These are phyloP conservation scores for Drosophila tropicalis DNA, from an alignment of 1,140 invertebrate genomes.

Conservation along the genomic window DNA sequence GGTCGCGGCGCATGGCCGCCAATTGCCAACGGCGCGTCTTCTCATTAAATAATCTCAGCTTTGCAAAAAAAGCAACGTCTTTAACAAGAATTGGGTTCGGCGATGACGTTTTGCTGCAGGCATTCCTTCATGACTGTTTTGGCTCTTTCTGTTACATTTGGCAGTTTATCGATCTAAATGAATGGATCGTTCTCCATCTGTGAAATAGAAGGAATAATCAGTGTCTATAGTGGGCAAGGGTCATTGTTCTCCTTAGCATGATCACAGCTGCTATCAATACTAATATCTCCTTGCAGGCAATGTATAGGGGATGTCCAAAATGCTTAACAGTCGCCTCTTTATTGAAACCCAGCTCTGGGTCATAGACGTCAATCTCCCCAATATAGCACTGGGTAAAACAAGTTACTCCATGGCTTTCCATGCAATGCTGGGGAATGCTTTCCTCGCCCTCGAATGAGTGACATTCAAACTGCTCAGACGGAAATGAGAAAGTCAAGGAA, in stretches of 20 bases:
- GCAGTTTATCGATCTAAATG: constrained; percentile 67
- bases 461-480: constrained; percentile 21
- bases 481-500: neutral
- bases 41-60: constrained; percentile 60
- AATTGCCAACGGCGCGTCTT: constrained; percentile 62
- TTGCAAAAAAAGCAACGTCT: constrained; percentile 65
- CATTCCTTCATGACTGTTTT: constrained; percentile 75
- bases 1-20: constrained; percentile 43
- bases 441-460: constrained; percentile 39
- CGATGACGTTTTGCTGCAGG: constrained; percentile 58
- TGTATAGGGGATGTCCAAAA: too few relatives aligned
- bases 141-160: constrained; percentile 47
- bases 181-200: constrained; percentile 77
- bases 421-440: constrained; percentile 18
- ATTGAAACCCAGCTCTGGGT: too few relatives aligned
- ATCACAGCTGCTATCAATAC: too few relatives aligned
- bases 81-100: constrained; percentile 71
- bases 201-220: too few relatives aligned
- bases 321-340: too few relatives aligned
- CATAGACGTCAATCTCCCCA: too few relatives aligned
- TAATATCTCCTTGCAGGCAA: too few relatives aligned
- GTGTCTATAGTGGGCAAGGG: too few relatives aligned
- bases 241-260: too few relatives aligned
- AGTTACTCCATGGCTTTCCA: constrained; percentile 62
- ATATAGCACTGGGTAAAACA: too few relatives aligned